A percentile compares a stretch with the other conserved stretches of the same genome.
Conservation (phyloP, 2,888 invertebrate species). For the Vesta saturnalis region DNA sequence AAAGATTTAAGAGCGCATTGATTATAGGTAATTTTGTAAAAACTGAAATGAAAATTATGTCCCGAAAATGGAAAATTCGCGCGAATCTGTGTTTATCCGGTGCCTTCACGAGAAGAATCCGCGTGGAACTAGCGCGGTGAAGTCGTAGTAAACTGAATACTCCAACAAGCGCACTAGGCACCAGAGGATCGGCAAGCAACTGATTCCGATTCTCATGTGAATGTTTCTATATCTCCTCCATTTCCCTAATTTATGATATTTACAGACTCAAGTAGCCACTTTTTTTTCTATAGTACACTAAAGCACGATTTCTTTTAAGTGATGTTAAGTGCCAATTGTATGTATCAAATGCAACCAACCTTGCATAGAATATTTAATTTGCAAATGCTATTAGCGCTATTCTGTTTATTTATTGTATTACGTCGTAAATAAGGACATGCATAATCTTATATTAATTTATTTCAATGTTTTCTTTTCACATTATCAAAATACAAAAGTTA, state of each 20-base stretch:
- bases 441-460: too few species aligned
- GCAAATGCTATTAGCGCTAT: too few species aligned
- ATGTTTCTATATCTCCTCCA: slow-evolving; percentile 23
- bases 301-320: background rate
- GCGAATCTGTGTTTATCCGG: slow-evolving; percentile 5
- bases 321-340: background rate
- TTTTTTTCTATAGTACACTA: background rate
- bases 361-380: too few species aligned
- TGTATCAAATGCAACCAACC: too few species aligned
- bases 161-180: slow-evolving; percentile 33
- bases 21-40: too few species aligned
- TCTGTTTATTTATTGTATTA: too few species aligned
- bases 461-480: too few species aligned
- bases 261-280: slow-evolving; percentile 42
- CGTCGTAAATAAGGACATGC: too few species aligned
- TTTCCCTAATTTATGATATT: slow-evolving; percentile 45
- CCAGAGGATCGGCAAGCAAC: slow-evolving; percentile 29
- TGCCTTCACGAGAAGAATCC: slow-evolving; percentile 36
- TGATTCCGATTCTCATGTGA: slow-evolving; percentile 23
- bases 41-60: slow-evolving; percentile 6
- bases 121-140: slow-evolving; percentile 30
- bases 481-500: too few species aligned
- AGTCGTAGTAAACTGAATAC: slow-evolving; percentile 22
- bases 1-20: slow-evolving; percentile 6
- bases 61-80: background rate